phyloP scores from a whole-genome alignment of 37 sponge, comb jelly and placozoan species.

The Diacarnus erythraeanus region DNA sequence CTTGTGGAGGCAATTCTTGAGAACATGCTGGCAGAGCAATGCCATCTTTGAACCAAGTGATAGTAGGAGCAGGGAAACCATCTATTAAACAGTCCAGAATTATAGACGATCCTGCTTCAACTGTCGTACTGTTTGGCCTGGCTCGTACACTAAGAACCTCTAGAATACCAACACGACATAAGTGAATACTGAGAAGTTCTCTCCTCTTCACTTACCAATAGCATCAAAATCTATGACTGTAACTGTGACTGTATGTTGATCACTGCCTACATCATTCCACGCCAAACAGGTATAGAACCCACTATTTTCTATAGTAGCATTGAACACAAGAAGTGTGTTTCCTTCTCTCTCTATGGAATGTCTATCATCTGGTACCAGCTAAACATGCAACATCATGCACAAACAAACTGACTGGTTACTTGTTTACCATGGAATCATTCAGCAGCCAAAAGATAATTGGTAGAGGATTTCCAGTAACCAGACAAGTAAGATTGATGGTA shows the following conservation, averaged over 20 bases:
- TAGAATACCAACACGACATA: not conserved
- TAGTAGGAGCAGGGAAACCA: not conserved
- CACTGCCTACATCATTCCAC: conserved; percentile 25
- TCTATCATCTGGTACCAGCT: conserved; percentile 3
- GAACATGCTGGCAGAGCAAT: not conserved
- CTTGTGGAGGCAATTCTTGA: too few species aligned
- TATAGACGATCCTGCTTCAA: not conserved
- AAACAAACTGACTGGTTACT: too few species aligned
- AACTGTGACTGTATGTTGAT: not conserved
- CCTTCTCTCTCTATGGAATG: not conserved
- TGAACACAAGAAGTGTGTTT: not conserved
- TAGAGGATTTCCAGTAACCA: conserved; percentile 18
- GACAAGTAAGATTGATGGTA: conserved; percentile 3
- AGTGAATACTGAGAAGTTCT: not conserved
- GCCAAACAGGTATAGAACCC: conserved; percentile 50
- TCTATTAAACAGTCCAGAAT: not conserved
- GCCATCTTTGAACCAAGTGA: not conserved
- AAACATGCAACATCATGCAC: too few species aligned
- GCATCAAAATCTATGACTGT: not conserved
- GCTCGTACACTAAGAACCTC: not conserved
- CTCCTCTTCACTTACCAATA: not conserved
- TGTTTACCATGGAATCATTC: conserved; percentile 8
- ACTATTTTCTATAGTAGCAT: not conserved
- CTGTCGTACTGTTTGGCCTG: not conserved
- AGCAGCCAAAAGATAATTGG: conserved; percentile 16